Base-by-base conservation (phyloP, 2,113 vertebrate species). In the Callocephalon fimbriatum region DNA sequence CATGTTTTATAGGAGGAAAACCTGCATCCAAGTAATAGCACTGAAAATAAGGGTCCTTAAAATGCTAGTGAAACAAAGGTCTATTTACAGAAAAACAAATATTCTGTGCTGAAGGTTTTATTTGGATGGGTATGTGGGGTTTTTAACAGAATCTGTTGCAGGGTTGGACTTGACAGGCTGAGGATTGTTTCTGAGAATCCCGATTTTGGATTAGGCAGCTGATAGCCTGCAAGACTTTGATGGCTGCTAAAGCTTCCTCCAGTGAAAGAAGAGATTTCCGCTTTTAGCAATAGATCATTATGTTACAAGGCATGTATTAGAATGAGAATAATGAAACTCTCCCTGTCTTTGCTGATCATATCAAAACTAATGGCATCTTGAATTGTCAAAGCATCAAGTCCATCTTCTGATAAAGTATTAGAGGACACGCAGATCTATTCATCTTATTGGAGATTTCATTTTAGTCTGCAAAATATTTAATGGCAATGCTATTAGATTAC, bases 381-480 rank as follows among this genome's bases (percentile, higher is more conserved):
- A 90, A 95, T 93, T 96, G 92, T 77, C 74, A 91, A 67, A 95
- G 84, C 90, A 91, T 96, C 89, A 93, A 86, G 95, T 92, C 93
- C 93, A 91, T 96, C 92, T 83, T 95, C 95, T 88, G 90, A 94
- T 96, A 96, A 92, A 95, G 81, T 90, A 92, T 80, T 86, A 95
- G 93, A 93, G 93, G 83, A 86, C 90, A 63, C 86, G 51, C 61
- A 56, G 80, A 73, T 88, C 87, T 93, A 62, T 93, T 95, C 80
- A 79, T 86, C 78, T 95, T 80, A 68, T 37, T 79, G 93, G 72
- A 91, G 70, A 70, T 91, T 95, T 94, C 82, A 79, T 90, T 94
- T 77, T 79, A 92, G 63, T 81, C 88, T 94, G 86, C 61, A 88
- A 96, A 96, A 86, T 67, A 88, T 70, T 84, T 90, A 74, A 84